These are phyloP conservation scores for Hylomyscus alleni DNA, from an alignment of 2,797 vertebrate species.

Conservation along the genomic window DNA sequence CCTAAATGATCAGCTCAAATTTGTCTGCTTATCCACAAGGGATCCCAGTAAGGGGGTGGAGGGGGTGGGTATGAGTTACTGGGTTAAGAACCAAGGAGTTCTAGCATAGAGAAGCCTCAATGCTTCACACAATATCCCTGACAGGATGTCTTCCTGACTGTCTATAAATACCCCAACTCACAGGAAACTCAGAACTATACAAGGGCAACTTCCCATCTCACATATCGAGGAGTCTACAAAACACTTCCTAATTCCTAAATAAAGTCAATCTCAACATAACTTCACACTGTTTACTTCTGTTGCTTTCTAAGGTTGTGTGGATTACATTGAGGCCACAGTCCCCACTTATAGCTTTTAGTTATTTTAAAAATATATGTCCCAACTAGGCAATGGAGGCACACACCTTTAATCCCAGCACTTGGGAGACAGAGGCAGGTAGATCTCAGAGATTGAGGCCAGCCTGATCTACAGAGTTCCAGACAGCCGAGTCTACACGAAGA, in stretches of 20 bases:
- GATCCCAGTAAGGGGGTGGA: not conserved
- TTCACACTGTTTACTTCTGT: not conserved
- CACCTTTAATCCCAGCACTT: not conserved
- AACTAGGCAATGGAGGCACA: not conserved
- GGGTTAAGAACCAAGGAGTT: constrained; percentile 39
- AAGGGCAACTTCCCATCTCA: not conserved
- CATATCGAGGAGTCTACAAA: not conserved
- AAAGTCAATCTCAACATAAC: not conserved
- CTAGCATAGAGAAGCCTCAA: not conserved
- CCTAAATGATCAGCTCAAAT: not conserved
- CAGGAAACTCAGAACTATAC: not conserved
- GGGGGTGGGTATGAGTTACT: not conserved
- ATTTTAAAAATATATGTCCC: not conserved
- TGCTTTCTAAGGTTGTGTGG: not conserved
- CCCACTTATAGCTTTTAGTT: not conserved
- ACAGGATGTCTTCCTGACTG: not conserved
- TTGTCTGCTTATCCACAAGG: constrained; percentile 15
- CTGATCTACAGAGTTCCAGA: not conserved
- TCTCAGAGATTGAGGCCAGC: not conserved
- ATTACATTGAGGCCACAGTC: not conserved
- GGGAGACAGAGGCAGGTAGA: not conserved
- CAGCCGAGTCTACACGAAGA: not conserved
- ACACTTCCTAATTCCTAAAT: not conserved
- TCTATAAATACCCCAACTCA: not conserved
- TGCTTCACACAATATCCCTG: not conserved